Evolutionary conservation across 2,888 invertebrate genomes (phyloP).

Genomic region (Psylliodes chrysocephalus): DNA sequence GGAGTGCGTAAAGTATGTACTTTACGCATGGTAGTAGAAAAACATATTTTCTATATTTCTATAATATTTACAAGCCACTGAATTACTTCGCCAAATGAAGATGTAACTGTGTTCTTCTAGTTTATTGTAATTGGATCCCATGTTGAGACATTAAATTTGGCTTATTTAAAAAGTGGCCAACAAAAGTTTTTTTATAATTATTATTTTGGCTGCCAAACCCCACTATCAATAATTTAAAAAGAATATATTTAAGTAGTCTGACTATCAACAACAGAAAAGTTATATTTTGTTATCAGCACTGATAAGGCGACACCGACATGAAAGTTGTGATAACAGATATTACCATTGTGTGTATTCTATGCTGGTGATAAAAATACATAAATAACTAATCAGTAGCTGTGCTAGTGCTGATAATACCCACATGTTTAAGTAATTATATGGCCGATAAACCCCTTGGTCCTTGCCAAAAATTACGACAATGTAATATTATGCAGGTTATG

Average conservation of each 20-base stretch:
- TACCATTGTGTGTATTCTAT: conserved; percentile 57
- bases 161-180: too few relatives aligned
- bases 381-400: conserved; percentile 56
- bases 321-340: conserved; percentile 56
- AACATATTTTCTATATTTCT: too few relatives aligned
- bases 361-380: conserved; percentile 57
- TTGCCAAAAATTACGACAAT: conserved; percentile 19
- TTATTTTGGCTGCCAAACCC: too few relatives aligned
- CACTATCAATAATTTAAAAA: too few relatives aligned
- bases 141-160: too few relatives aligned
- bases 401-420: conserved; percentile 57
- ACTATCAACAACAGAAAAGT: conserved; percentile 41
- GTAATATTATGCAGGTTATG: conserved; percentile 11
- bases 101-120: too few relatives aligned
- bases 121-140: too few relatives aligned
- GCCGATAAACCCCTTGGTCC: conserved; percentile 23
- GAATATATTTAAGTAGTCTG: not conserved
- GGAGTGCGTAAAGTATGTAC: too few relatives aligned
- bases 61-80: too few relatives aligned
- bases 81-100: too few relatives aligned
- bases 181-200: too few relatives aligned
- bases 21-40: too few relatives aligned
- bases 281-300: conserved; percentile 38
- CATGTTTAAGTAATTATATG: conserved; percentile 46
- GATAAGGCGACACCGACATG: conserved; percentile 53